These are phyloP conservation scores for Sussaba pulchella DNA, from an alignment of 2,888 invertebrate species.

Conservation along the genomic window DNA sequence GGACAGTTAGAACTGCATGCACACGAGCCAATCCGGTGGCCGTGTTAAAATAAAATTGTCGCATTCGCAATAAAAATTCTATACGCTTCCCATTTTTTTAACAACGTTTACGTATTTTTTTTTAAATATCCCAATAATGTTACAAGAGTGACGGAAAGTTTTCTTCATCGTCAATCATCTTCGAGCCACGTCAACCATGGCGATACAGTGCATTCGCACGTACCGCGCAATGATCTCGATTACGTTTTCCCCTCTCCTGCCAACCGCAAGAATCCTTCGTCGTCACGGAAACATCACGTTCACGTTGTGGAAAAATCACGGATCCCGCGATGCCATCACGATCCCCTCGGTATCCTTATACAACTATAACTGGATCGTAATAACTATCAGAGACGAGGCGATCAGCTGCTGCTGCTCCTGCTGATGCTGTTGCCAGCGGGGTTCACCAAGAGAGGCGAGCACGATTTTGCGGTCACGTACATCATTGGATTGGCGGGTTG, in stretches of 20 bases:
- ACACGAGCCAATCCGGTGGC: too few species aligned
- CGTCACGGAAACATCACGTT: slow-evolving; percentile 23
- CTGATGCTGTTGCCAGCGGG: too few species aligned
- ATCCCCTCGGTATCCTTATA: slow-evolving; percentile 35
- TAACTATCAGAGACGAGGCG: slow-evolving; percentile 64
- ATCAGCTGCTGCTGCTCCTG: slow-evolving; percentile 57
- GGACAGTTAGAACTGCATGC: too few species aligned
- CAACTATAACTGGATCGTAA: slow-evolving; percentile 68
- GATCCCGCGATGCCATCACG: slow-evolving; percentile 62
- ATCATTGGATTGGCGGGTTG: slow-evolving; percentile 63
- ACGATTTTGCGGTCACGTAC: slow-evolving; percentile 72
- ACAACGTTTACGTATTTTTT: too few species aligned
- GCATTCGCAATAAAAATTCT: too few species aligned
- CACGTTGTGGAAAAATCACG: slow-evolving; percentile 40
- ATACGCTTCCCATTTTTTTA: too few species aligned
- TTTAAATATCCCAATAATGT: too few species aligned
- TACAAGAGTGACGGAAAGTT: too few species aligned
- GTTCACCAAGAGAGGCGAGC: slow-evolving; percentile 38
- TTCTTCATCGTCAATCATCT: too few species aligned
- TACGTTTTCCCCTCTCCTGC: not conserved
- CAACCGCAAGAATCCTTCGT: slow-evolving; percentile 28
- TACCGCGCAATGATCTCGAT: not conserved
- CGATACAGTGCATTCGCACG: not conserved
- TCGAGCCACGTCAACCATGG: too few species aligned
- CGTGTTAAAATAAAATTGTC: too few species aligned